These are phyloP conservation scores for Hyles euphorbiae DNA, from an alignment of 1,140 invertebrate species.

Conservation along the genomic window DNA sequence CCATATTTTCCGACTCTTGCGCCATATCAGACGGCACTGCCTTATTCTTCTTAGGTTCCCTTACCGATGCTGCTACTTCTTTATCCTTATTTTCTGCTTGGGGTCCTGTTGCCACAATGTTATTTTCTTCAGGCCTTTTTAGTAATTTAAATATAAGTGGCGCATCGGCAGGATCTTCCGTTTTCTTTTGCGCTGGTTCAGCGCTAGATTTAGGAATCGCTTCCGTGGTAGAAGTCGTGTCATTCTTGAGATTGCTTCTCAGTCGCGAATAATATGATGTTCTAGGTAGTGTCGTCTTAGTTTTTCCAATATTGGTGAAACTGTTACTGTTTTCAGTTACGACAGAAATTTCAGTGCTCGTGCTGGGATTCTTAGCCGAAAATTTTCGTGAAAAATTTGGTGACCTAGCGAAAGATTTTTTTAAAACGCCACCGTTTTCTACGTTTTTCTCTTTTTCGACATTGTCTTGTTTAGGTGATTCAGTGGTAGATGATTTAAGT, in stretches of 20 bases:
- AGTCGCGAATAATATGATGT: conserved; percentile 57
- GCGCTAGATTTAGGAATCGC: conserved; percentile 17
- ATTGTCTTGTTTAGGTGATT: conserved; percentile 31
- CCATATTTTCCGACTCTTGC: conserved; percentile 41
- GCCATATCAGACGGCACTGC: conserved; percentile 32
- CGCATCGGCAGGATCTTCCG: conserved; percentile 41
- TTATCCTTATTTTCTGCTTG: conserved; percentile 26
- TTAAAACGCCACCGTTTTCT: conserved; percentile 31
- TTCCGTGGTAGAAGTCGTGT: conserved; percentile 27
- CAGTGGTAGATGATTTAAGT: conserved; percentile 45
- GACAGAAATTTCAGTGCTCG: conserved; percentile 26
- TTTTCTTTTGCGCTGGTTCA: conserved; percentile 39
- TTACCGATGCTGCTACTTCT: conserved; percentile 45
- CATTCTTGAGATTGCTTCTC: conserved; percentile 38
- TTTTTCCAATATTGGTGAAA: conserved; percentile 18
- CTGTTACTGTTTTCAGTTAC: conserved; percentile 17
- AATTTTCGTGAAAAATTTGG: conserved; percentile 36
- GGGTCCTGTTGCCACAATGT: conserved; percentile 7
- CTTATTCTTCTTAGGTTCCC: conserved; percentile 48
- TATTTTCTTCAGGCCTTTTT: conserved; percentile 31
- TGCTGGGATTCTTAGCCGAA: conserved; percentile 15
- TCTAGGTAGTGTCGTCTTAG: conserved; percentile 40
- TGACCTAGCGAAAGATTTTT: conserved; percentile 40
- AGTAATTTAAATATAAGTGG: conserved; percentile 54
- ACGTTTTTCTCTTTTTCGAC: conserved; percentile 30